Evolutionary conservation across 1,140 invertebrate genomes (phyloP).

Genomic region (Drosophila paulistorum): DNA sequence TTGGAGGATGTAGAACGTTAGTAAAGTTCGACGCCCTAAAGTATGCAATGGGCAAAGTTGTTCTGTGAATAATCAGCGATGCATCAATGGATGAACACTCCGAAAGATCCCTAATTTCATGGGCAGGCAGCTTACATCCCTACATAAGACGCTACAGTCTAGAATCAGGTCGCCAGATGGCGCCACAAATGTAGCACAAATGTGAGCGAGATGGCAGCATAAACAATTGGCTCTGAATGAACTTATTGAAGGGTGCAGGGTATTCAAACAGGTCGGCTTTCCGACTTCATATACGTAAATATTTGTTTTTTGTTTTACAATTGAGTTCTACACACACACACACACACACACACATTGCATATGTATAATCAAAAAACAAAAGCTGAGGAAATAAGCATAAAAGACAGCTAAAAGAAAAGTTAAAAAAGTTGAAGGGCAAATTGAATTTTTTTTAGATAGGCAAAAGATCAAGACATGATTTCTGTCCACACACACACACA

Average conservation of each 20-base stretch:
- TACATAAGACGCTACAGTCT: too few relatives aligned
- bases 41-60: too few relatives aligned
- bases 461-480: slow-evolving; percentile 51
- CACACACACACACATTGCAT: slow-evolving; percentile 30
- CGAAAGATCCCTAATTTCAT: too few relatives aligned
- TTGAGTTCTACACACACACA: slow-evolving; percentile 29
- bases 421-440: slow-evolving; percentile 27
- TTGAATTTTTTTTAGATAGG: slow-evolving; percentile 55
- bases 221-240: neutral
- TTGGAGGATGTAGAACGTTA: too few relatives aligned
- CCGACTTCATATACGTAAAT: neutral
- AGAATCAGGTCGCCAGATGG: neutral
- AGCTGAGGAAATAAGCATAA: slow-evolving; percentile 26
- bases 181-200: neutral
- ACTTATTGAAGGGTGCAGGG: neutral
- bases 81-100: too few relatives aligned
- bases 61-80: too few relatives aligned
- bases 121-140: too few relatives aligned
- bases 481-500: slow-evolving; percentile 3
- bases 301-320: slow-evolving; percentile 3
- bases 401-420: slow-evolving; percentile 17
- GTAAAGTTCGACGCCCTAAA: too few relatives aligned
- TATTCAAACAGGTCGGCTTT: neutral
- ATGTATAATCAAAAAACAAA: slow-evolving; percentile 33
- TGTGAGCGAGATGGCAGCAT: neutral